These are phyloP conservation scores for Uria aalge DNA, from an alignment of 2,113 vertebrate species.

Conservation along the genomic window DNA sequence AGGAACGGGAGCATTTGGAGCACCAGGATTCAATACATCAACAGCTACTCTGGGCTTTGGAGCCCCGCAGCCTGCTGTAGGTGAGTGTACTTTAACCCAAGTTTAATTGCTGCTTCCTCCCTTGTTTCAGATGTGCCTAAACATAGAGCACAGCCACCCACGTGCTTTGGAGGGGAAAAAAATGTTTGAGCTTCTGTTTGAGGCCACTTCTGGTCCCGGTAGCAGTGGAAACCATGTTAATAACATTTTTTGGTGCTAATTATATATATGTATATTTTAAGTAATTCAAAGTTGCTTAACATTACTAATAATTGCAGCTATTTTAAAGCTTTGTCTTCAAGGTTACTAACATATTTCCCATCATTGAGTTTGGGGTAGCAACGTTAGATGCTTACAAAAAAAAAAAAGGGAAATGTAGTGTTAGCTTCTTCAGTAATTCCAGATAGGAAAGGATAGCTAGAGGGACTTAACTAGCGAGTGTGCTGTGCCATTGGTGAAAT, in stretches of 20 bases:
- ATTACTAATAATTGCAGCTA: neutral
- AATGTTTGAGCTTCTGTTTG: neutral
- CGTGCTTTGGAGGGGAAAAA: accelerated
- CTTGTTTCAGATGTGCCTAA: neutral
- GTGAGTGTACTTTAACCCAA: constrained; percentile 62
- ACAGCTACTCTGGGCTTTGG: constrained; percentile 84
- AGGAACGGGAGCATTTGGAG: constrained; percentile 86
- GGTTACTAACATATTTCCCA: neutral
- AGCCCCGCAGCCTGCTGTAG: constrained; percentile 86
- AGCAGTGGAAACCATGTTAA: neutral
- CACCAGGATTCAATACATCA: constrained; percentile 82
- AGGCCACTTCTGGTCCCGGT: neutral
- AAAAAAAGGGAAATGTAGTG: accelerated
- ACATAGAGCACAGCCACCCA: neutral
- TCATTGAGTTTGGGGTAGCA: neutral
- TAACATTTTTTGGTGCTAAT: neutral
- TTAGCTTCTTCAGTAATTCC: neutral
- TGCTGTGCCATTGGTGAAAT: neutral
- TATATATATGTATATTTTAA: accelerated
- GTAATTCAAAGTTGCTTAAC: neutral
- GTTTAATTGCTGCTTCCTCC: neutral
- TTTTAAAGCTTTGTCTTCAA: neutral
- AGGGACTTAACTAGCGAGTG: neutral
- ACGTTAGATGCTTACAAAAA: neutral
- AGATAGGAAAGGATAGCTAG: neutral